A percentile compares a stretch with the other conserved stretches of the same genome.
Conservation (phyloP, 1,140 invertebrate genomes). For the Bombyx mori region DNA sequence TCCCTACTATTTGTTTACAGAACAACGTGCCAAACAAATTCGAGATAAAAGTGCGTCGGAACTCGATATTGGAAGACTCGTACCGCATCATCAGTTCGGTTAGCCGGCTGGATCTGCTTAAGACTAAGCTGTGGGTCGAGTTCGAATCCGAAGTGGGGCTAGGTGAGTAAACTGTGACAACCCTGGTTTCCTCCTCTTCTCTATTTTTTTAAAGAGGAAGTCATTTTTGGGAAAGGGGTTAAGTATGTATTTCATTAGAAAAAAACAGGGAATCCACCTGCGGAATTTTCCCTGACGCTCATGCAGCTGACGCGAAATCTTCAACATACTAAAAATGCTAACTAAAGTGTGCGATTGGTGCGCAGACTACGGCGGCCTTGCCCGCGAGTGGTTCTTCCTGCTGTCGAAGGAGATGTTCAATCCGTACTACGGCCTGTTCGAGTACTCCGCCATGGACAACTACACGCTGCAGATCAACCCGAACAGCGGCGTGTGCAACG, state of each 20-base stretch:
- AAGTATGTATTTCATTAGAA: too few species aligned
- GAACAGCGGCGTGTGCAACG: slow-evolving; percentile 95
- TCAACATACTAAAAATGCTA: too few species aligned
- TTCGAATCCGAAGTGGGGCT: slow-evolving; percentile 97
- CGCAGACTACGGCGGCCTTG: slow-evolving; percentile 95
- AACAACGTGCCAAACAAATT: slow-evolving; percentile 97
- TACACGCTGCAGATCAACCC: slow-evolving; percentile 99
- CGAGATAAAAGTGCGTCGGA: slow-evolving; percentile 94
- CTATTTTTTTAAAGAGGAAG: too few species aligned
- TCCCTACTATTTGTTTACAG: slow-evolving; percentile 67
- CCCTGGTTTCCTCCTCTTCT: too few species aligned
- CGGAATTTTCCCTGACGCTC: too few species aligned
- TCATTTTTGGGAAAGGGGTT: too few species aligned
- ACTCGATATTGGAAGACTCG: slow-evolving; percentile 96
- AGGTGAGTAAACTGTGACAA: slow-evolving; percentile 32
- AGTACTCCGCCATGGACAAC: slow-evolving; percentile 99
- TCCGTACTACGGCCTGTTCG: slow-evolving; percentile 98
- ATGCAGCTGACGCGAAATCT: too few species aligned
- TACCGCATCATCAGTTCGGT: slow-evolving; percentile 91
- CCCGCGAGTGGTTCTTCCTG: slow-evolving; percentile 98
- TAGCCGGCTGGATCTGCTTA: slow-evolving; percentile 87
- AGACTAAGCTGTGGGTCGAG: slow-evolving; percentile 98
- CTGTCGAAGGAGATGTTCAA: slow-evolving; percentile 99
- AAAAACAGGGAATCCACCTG: too few species aligned
- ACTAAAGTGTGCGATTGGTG: too few species aligned